These are phyloP conservation scores for Silvanus unidentatus DNA, from an alignment of 2,888 invertebrate genomes.

Conservation along the genomic window DNA sequence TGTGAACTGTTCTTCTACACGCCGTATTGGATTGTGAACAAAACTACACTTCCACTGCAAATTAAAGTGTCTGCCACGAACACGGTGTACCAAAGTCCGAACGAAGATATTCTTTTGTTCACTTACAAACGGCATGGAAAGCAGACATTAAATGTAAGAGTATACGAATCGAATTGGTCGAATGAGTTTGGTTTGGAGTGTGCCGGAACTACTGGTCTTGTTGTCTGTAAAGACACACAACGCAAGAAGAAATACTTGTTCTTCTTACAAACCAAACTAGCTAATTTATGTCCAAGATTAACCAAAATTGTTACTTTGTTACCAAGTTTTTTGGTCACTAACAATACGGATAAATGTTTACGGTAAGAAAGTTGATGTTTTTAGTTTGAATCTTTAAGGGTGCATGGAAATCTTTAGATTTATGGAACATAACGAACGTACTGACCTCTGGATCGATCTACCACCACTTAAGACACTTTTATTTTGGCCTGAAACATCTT, in stretches of 20 bases:
- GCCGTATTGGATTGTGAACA: conserved; percentile 86
- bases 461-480: conserved; percentile 62
- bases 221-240: conserved; percentile 67
- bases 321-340: conserved; percentile 73
- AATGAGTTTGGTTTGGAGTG: conserved; percentile 61
- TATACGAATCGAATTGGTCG: conserved; percentile 62
- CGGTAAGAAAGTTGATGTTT: conserved; percentile 29
- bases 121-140: conserved; percentile 53
- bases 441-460: conserved; percentile 77
- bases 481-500: conserved; percentile 78
- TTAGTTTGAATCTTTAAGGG: conserved; percentile 2
- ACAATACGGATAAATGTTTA: conserved; percentile 57
- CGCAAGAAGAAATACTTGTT: conserved; percentile 67
- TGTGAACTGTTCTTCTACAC: conserved; percentile 67
- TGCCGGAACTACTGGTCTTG: conserved; percentile 68
- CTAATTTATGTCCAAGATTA: conserved; percentile 65
- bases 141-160: conserved; percentile 51
- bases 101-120: conserved; percentile 67
- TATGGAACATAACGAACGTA: conserved; percentile 81
- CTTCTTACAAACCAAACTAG: conserved; percentile 61
- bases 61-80: conserved; percentile 67
- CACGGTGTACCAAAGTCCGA: conserved; percentile 49
- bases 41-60: conserved; percentile 76
- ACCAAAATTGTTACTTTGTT: conserved; percentile 74
- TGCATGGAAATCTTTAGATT: conserved; percentile 53